Conservation (phyloP, 1,140 invertebrate genomes). For the Orius laevigatus region DNA sequence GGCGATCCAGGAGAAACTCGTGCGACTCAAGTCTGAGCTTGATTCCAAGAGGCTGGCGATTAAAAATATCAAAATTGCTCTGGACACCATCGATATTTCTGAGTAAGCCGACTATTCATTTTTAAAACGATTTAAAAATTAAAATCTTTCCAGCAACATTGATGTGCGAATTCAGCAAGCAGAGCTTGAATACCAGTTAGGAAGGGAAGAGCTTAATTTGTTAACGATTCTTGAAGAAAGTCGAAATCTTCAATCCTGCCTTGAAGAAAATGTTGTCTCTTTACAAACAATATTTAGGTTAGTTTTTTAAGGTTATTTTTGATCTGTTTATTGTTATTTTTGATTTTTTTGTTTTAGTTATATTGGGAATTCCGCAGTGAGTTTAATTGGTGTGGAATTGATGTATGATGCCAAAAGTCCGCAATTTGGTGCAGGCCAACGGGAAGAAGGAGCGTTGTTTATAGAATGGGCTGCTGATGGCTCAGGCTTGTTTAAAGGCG, state of each 20-base stretch:
- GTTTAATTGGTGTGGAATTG: constrained; percentile 44
- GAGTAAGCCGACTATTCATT: constrained; percentile 37
- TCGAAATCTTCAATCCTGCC: constrained; percentile 53
- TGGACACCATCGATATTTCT: constrained; percentile 60
- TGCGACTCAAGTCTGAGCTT: constrained; percentile 45
- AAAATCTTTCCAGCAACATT: constrained; percentile 53
- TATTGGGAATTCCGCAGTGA: constrained; percentile 25
- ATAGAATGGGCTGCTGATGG: constrained; percentile 63
- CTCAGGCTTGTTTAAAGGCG: constrained; percentile 52
- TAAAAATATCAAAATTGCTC: constrained; percentile 52
- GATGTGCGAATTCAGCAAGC: constrained; percentile 79
- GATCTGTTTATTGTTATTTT: constrained; percentile 11
- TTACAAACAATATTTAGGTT: constrained; percentile 49
- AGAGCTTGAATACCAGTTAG: constrained; percentile 72
- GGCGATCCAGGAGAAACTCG: constrained; percentile 47
- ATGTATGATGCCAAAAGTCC: constrained; percentile 46
- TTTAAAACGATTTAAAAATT: too few species aligned
- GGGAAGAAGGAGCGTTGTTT: constrained; percentile 41
- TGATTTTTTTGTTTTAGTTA: constrained; percentile 29
- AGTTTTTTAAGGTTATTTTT: constrained; percentile 3
- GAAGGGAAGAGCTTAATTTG: constrained; percentile 70
- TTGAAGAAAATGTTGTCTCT: constrained; percentile 46
- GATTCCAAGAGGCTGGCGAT: constrained; percentile 53
- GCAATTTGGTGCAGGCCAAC: constrained; percentile 39
- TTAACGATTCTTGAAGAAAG: constrained; percentile 68